These are phyloP conservation scores for Microvelia longipes DNA, from an alignment of 1,140 invertebrate species.

Conservation along the genomic window DNA sequence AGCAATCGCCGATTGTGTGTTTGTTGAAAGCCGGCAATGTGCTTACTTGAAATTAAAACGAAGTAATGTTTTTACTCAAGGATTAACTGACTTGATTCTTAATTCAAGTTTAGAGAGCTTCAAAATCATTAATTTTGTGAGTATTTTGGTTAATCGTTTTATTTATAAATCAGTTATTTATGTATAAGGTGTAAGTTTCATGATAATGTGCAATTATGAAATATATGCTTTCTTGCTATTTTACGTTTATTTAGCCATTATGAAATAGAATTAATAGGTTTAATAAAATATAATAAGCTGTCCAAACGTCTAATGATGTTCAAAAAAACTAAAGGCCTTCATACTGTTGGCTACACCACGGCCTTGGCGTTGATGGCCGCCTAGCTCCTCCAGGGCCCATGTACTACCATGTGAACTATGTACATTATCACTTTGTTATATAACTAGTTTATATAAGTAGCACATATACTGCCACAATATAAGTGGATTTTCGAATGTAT, in stretches of 20 bases:
- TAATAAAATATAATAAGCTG: too few relatives aligned
- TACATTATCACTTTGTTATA: too few relatives aligned
- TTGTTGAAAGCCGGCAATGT: neutral
- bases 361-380: too few relatives aligned
- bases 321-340: too few relatives aligned
- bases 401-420: too few relatives aligned
- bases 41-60: neutral
- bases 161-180: neutral
- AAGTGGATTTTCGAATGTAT: too few relatives aligned
- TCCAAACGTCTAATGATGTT: too few relatives aligned
- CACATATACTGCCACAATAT: too few relatives aligned
- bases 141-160: neutral
- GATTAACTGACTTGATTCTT: neutral
- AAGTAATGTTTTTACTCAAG: neutral
- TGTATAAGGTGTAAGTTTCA: neutral
- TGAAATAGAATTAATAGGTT: too few relatives aligned
- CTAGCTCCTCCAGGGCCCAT: too few relatives aligned
- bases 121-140: neutral
- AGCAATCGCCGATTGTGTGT: neutral
- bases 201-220: neutral
- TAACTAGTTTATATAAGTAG: too few relatives aligned
- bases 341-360: too few relatives aligned
- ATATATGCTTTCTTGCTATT: neutral
- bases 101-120: neutral
- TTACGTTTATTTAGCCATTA: neutral